These are phyloP conservation scores for Pangasius macronema DNA, from an alignment of 2,797 vertebrate genomes.

Conservation along the genomic window DNA sequence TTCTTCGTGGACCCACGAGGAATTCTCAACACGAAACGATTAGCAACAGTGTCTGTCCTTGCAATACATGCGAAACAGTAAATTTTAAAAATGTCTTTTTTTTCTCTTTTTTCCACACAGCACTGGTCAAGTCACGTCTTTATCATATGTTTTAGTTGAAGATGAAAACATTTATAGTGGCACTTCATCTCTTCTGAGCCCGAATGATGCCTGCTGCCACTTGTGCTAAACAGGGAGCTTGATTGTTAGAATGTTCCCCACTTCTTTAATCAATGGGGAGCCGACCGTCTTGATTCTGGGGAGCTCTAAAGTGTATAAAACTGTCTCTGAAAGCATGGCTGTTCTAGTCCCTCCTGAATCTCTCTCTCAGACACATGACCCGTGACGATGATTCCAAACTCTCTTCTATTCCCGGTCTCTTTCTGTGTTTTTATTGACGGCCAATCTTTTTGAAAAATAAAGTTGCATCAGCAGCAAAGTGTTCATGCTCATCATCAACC, in stretches of 20 bases:
- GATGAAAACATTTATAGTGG: conserved; percentile 46
- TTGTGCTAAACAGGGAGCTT: conserved; percentile 61
- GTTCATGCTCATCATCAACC: conserved; percentile 66
- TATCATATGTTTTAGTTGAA: conserved; percentile 37
- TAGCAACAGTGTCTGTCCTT: neutral
- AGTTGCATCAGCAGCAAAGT: conserved; percentile 61
- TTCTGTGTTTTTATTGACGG: too few relatives aligned
- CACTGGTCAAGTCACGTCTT: conserved; percentile 28
- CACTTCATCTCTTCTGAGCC: conserved; percentile 61
- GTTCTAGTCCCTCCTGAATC: conserved; percentile 13
- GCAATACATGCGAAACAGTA: neutral
- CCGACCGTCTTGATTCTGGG: conserved; percentile 41
- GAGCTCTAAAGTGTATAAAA: conserved; percentile 74
- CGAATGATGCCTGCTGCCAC: conserved; percentile 54
- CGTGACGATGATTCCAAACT: too few relatives aligned
- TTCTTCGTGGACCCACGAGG: too few relatives aligned
- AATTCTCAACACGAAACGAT: too few relatives aligned
- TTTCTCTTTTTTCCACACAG: conserved; percentile 11
- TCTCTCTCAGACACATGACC: conserved; percentile 45
- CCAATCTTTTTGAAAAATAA: too few relatives aligned
- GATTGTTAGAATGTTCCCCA: conserved; percentile 74
- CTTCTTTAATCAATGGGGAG: conserved; percentile 76
- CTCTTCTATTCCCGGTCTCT: too few relatives aligned
- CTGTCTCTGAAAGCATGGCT: conserved; percentile 48
- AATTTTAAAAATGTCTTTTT: neutral